Conservation (phyloP, 2,113 vertebrate genomes). For the Plecturocebus donacophilus region DNA sequence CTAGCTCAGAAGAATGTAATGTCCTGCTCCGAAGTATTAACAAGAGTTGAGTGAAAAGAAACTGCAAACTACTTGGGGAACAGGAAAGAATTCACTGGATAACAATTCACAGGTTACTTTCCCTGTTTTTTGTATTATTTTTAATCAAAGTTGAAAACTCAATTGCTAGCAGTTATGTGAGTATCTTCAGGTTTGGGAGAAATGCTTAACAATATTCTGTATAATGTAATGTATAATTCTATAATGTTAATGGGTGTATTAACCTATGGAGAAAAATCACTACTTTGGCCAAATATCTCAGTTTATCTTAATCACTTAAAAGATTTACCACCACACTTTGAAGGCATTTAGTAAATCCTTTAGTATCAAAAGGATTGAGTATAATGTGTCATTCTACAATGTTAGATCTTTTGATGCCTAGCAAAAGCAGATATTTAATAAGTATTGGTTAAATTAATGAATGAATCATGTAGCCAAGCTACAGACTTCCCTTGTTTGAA, state of each 20-base stretch:
- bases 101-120: neutral
- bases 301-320: neutral
- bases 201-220: neutral
- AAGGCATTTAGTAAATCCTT: neutral
- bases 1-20: neutral
- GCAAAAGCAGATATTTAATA: neutral
- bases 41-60: neutral
- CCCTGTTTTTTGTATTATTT: neutral
- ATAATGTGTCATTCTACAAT: neutral
- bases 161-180: neutral
- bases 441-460: neutral
- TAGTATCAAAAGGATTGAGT: neutral
- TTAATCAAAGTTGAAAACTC: slow-evolving; percentile 18
- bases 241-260: neutral
- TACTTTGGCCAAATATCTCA: neutral
- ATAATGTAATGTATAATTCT: neutral
- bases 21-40: neutral
- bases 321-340: neutral
- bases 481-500: neutral
- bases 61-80: neutral
- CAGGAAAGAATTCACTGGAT: neutral
- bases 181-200: neutral
- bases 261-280: neutral
- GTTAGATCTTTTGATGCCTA: neutral
- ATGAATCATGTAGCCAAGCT: neutral